A percentile compares a stretch with the other conserved stretches of the same genome.
phyloP scores from a whole-genome alignment of 2,888 invertebrate species.

The Euphydryas editha region DNA sequence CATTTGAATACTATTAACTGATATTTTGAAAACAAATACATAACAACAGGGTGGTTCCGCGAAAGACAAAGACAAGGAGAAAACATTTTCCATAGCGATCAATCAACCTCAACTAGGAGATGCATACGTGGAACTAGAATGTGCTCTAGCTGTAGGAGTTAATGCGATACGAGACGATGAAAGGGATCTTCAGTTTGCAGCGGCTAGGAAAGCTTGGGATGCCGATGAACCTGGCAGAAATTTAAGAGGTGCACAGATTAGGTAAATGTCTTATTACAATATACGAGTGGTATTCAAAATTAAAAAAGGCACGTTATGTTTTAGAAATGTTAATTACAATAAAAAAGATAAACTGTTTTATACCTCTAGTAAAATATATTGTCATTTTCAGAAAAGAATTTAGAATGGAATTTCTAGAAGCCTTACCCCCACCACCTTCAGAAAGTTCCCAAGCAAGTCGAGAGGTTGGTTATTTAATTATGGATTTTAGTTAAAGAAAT shows the following conservation, averaged over 20 bases:
- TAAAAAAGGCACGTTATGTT: not conserved
- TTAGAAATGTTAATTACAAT: not conserved
- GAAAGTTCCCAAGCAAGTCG: conserved; percentile 45
- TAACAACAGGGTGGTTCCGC: conserved; percentile 48
- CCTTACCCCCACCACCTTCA: conserved; percentile 48
- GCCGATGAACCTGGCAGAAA: conserved; percentile 61
- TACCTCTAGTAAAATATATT: not conserved
- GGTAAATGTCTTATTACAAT: conserved; percentile 48
- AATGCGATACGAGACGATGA: conserved; percentile 59
- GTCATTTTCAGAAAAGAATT: conserved; percentile 60
- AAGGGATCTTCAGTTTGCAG: conserved; percentile 58
- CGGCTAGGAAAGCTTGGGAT: conserved; percentile 60
- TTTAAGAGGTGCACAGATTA: conserved; percentile 60
- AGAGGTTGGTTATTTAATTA: conserved; percentile 47
- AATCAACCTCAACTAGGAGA: conserved; percentile 60
- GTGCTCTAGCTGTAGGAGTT: conserved; percentile 58
- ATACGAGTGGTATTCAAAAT: not conserved
- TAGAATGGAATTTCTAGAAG: conserved; percentile 62
- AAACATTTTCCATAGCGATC: conserved; percentile 2
- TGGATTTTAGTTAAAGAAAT: too few relatives aligned
- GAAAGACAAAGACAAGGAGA: conserved; percentile 52
- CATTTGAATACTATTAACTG: not conserved
- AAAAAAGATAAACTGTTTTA: too few relatives aligned
- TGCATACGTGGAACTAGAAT: conserved; percentile 67
- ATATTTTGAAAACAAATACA: not conserved